Evolutionary conservation across 2,113 vertebrate genomes (phyloP).

Genomic region (Leucosticte australis): DNA sequence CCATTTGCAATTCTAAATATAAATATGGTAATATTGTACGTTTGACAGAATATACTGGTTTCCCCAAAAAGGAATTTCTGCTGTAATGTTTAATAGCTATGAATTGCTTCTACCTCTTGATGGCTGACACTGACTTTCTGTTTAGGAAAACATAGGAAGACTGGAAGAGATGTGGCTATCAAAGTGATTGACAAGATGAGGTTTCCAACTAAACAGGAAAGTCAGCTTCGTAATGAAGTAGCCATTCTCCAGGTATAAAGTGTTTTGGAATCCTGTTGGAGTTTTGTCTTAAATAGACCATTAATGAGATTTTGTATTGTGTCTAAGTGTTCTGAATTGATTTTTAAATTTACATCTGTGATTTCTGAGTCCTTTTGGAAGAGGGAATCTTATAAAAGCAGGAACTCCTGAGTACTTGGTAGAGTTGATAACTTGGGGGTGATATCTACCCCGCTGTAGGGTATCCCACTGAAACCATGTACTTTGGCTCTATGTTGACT

Average conservation of each 20-base stretch:
- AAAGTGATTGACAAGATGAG: conserved; percentile 99
- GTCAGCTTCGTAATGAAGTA: conserved; percentile 97
- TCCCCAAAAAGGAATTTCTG: not conserved
- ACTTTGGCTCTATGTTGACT: not conserved
- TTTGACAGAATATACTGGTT: not conserved
- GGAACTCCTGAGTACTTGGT: not conserved
- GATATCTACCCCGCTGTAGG: accelerated
- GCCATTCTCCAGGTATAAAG: conserved; percentile 94
- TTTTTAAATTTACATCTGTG: not conserved
- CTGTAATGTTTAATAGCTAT: not conserved
- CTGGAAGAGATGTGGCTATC: conserved; percentile 96
- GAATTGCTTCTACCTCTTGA: not conserved
- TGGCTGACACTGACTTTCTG: not conserved
- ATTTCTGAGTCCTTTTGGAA: not conserved
- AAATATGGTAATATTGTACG: not conserved
- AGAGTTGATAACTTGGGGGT: not conserved
- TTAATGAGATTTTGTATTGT: not conserved
- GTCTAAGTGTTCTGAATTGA: not conserved
- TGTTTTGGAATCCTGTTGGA: not conserved
- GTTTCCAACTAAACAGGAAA: conserved; percentile 98
- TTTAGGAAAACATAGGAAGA: conserved; percentile 96
- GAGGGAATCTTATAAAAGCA: not conserved
- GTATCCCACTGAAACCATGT: not conserved
- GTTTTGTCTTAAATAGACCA: not conserved
- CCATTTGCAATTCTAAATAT: not conserved